A percentile compares a stretch with the other conserved stretches of the same genome.
Evolutionary conservation across 1,140 invertebrate species (phyloP).

Genomic region (Battus philenor): DNA sequence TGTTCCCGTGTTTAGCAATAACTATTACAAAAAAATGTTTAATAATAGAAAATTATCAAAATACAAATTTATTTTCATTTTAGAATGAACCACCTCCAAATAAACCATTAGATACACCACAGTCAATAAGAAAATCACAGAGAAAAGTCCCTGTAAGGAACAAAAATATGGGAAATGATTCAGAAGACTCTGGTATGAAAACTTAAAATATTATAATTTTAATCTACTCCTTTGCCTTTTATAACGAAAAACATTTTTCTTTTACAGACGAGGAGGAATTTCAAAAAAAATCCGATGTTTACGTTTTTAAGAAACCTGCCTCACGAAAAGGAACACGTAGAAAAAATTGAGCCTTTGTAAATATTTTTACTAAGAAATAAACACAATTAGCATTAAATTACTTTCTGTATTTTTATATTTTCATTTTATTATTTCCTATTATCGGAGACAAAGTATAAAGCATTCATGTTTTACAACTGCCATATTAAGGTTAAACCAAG

Average conservation of each 20-base stretch:
- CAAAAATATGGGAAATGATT: constrained; percentile 26
- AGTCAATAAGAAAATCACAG: constrained; percentile 48
- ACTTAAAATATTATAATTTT: constrained; percentile 1
- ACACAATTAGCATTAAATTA: too few species aligned
- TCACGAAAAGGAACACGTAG: constrained; percentile 48
- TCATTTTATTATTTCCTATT: too few species aligned
- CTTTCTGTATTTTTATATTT: too few species aligned
- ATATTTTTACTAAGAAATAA: too few species aligned
- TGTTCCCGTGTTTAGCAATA: too few species aligned
- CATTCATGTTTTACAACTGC: too few species aligned
- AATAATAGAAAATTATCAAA: not conserved
- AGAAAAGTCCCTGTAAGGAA: constrained; percentile 39
- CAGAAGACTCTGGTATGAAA: constrained; percentile 54
- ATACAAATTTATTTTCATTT: too few species aligned
- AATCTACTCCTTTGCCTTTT: not conserved
- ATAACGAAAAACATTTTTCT: constrained; percentile 9
- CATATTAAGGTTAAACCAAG: too few species aligned
- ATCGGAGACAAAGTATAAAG: too few species aligned
- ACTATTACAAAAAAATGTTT: too few species aligned
- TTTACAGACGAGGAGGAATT: constrained; percentile 56
- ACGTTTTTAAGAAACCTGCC: constrained; percentile 63
- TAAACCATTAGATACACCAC: constrained; percentile 37
- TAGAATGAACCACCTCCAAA: constrained; percentile 59
- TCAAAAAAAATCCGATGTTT: constrained; percentile 43
- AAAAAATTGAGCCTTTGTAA: constrained; percentile 36